Evolutionary conservation across 2,797 vertebrate species (phyloP).

Genomic region (Staurois parvus): DNA sequence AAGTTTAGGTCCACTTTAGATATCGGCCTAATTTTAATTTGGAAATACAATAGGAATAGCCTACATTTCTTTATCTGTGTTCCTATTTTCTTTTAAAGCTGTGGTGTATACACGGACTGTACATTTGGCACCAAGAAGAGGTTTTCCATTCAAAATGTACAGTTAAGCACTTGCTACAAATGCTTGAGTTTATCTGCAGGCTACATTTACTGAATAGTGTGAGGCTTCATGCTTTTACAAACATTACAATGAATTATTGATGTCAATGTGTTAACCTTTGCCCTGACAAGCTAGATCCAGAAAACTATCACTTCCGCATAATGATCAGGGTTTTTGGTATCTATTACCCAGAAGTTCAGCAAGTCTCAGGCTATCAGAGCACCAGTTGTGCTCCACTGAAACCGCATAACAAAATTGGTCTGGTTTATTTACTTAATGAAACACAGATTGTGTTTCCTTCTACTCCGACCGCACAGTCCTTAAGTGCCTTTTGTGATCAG

Average conservation of each 20-base stretch:
- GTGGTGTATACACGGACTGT: not conserved
- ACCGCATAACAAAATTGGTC: not conserved
- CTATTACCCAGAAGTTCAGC: not conserved
- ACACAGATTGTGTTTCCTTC: not conserved
- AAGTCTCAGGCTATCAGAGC: slow-evolving; percentile 2
- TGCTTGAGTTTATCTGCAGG: not conserved
- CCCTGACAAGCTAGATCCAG: slow-evolving; percentile 28
- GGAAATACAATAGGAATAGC: too few species aligned
- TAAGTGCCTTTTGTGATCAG: not conserved
- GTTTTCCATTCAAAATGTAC: slow-evolving; percentile 4
- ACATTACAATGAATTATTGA: slow-evolving; percentile 49
- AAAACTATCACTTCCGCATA: slow-evolving; percentile 17
- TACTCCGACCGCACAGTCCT: not conserved
- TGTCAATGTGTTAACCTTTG: slow-evolving; percentile 14
- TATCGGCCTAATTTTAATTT: too few species aligned
- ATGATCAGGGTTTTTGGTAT: slow-evolving; percentile 20
- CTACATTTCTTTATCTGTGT: not conserved
- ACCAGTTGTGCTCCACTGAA: not conserved
- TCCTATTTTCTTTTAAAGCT: not conserved
- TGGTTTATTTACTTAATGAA: not conserved
- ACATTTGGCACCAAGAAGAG: not conserved
- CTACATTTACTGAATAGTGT: slow-evolving; percentile 35
- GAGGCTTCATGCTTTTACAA: slow-evolving; percentile 23
- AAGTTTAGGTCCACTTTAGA: too few species aligned
- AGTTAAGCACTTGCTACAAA: not conserved